Conservation (phyloP, 2,113 vertebrate species). For the Mobula birostris region DNA sequence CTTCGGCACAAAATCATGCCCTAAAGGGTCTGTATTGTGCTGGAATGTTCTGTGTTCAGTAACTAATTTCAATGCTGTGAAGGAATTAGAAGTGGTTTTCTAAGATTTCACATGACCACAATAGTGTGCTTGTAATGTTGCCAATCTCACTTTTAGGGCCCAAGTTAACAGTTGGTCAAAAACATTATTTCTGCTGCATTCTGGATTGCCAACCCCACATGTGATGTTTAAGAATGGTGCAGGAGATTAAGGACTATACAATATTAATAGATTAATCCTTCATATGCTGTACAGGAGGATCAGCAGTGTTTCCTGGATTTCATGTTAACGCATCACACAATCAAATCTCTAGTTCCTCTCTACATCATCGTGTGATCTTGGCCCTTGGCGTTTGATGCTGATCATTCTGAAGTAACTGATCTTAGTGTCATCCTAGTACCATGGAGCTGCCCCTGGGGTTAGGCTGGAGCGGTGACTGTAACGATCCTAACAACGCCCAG, state of each 20-base stretch:
- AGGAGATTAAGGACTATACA: background rate
- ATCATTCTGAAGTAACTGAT: too few species aligned
- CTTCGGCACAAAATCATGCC: too few species aligned
- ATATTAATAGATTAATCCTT: background rate
- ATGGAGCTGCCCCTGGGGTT: too few species aligned
- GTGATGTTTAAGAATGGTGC: background rate
- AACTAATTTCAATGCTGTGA: background rate
- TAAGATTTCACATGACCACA: background rate
- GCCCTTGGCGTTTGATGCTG: too few species aligned
- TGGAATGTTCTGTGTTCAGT: too few species aligned
- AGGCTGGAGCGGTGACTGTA: too few species aligned
- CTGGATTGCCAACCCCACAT: background rate
- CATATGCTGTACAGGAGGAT: background rate
- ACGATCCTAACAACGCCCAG: too few species aligned
- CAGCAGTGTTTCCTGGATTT: background rate
- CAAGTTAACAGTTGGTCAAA: background rate
- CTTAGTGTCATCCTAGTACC: too few species aligned
- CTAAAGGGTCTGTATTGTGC: too few species aligned
- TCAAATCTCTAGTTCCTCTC: background rate
- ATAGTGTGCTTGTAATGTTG: background rate
- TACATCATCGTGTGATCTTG: too few species aligned
- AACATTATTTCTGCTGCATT: background rate
- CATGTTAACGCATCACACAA: background rate
- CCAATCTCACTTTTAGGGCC: too few species aligned
- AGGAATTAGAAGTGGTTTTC: background rate